Evolutionary conservation across 2,797 vertebrate species (phyloP), one percentile per base, ranked within the genome.

Genomic region (Crocidura indochinensis): DNA sequence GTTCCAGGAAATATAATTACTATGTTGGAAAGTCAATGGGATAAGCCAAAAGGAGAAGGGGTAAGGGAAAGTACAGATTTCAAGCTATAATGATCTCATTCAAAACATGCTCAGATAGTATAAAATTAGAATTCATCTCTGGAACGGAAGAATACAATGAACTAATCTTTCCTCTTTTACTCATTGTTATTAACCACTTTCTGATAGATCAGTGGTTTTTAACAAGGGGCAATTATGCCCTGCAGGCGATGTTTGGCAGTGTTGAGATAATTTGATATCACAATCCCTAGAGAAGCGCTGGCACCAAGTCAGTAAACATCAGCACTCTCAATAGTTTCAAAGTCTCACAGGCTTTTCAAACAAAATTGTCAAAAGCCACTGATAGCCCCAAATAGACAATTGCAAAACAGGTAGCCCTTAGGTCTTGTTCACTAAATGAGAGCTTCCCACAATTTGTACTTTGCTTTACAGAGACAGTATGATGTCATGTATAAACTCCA

Each of bases 111-210:
- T 71, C 56, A 76, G 49, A 67, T 74, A n/a, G 24, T 65, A 47
- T 56, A n/a, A 95, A 64, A 86, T 93, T 69, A 79, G 49, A 56
- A 49, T 31, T 92, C 64, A 80, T 78, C 84, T 84, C 65, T 76
- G 19, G 44, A 80, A 79, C 22, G 17, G 69, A 87, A 82, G 12
- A 82, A 64, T 38, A 62, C 46, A 73, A 44, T 84, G 24, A 88
- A 73, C 10, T 31, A 47, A 80, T 60, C 7, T 0, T 81, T 74
- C 24, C 47, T 75, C 60, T 81, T 74, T 84, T 83, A 27, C 17
- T 62, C 10, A 1, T 76, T 69, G 8, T 72, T 65, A 14, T 72
- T 76, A 84, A n/a, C 29, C 14, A 62, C 64, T 72, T 84, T 75
- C 29, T 27, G 71, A 65, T 22, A 69, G 49, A 75, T 44, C 10